Evolutionary conservation across 2,113 vertebrate genomes (phyloP).

Genomic region (Procapra przewalskii): DNA sequence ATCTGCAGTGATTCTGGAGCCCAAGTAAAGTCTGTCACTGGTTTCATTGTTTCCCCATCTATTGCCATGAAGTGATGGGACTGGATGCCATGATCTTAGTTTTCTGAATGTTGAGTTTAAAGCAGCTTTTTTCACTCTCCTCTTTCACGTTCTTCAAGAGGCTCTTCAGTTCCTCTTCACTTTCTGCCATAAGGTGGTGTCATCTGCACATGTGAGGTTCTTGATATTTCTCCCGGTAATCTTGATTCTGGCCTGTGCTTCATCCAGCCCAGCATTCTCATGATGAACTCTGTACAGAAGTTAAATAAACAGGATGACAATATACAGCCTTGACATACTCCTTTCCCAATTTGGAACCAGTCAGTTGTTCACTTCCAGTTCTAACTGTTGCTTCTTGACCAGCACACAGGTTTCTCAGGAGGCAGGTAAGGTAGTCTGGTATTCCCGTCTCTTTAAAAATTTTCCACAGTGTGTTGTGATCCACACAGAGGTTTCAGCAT

Average conservation of each 20-base stretch:
- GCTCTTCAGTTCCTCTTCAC: neutral
- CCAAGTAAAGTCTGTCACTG: neutral
- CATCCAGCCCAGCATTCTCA: neutral
- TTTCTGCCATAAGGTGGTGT: neutral
- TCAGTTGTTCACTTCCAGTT: neutral
- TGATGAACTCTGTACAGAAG: neutral
- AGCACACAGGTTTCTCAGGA: neutral
- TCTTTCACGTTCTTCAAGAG: neutral
- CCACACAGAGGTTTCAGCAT: neutral
- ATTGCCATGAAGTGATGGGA: neutral
- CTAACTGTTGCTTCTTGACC: neutral
- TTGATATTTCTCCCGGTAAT: fast-evolving
- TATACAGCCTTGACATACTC: neutral
- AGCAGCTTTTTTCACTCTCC: neutral
- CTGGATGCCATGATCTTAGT: neutral
- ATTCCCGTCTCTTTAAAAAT: neutral
- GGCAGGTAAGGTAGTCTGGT: neutral
- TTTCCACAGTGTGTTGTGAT: neutral
- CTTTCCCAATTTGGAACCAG: neutral
- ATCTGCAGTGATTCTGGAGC: neutral
- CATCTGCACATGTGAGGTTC: neutral
- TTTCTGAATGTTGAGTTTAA: neutral
- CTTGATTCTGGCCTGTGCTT: neutral
- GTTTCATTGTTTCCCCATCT: neutral
- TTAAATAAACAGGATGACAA: neutral